Evolutionary conservation across 2,113 vertebrate species (phyloP).

Genomic region (Sclerurus mexicanus): DNA sequence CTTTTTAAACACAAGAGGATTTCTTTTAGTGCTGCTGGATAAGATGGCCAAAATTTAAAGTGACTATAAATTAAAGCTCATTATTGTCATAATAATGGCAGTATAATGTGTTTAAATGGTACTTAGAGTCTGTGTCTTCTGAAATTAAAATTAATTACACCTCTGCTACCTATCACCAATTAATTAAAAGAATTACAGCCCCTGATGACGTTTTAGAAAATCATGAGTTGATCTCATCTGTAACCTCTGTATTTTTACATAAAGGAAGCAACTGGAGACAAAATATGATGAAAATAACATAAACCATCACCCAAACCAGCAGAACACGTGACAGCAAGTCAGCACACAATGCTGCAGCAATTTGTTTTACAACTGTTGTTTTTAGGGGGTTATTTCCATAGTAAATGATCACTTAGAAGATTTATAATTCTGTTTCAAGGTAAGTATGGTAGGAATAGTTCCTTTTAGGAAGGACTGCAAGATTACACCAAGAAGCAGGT

Average conservation of each 20-base stretch:
- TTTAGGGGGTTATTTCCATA: not conserved
- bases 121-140: not conserved
- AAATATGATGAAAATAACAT: not conserved
- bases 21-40: conserved; percentile 42
- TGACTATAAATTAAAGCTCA: conserved; percentile 64
- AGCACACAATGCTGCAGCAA: not conserved
- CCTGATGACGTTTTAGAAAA: not conserved
- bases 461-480: not conserved
- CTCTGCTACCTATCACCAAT: not conserved
- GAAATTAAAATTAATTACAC: conserved; percentile 42
- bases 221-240: not conserved
- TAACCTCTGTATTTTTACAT: not conserved
- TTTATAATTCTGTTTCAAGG: not conserved
- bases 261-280: not conserved
- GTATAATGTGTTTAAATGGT: conserved; percentile 3
- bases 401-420: not conserved
- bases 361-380: not conserved
- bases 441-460: not conserved
- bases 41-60: conserved; percentile 60
- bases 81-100: conserved; percentile 47
- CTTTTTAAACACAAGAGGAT: conserved; percentile 44
- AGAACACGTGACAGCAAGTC: not conserved
- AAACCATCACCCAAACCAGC: not conserved
- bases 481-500: not conserved
- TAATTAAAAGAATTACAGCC: not conserved